Conservation (phyloP, 2,113 vertebrate genomes). For the Chitala chitala region DNA sequence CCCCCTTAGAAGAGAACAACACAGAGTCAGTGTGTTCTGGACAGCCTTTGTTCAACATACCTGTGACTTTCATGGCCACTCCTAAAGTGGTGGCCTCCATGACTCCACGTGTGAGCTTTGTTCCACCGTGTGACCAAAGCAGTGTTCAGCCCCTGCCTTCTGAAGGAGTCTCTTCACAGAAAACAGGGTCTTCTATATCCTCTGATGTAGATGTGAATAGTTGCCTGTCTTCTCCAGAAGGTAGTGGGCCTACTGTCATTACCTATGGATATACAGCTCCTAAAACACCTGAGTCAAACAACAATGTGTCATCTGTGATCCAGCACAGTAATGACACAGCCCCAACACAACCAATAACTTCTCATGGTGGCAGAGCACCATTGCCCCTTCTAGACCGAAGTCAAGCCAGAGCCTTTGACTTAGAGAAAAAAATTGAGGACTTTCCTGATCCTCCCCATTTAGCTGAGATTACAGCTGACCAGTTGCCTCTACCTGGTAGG, state of each 20-base stretch:
- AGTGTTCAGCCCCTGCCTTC: slow-evolving; percentile 37
- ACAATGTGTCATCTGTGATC: slow-evolving; percentile 67
- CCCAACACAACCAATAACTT: slow-evolving; percentile 36
- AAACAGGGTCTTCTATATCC: slow-evolving; percentile 11
- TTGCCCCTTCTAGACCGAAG: slow-evolving; percentile 48
- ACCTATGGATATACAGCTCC: slow-evolving; percentile 65
- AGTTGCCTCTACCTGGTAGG: slow-evolving; percentile 50
- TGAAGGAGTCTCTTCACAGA: slow-evolving; percentile 33
- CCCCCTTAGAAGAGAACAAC: slow-evolving; percentile 64
- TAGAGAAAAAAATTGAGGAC: slow-evolving; percentile 72
- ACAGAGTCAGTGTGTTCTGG: slow-evolving; percentile 36
- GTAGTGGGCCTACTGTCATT: slow-evolving; percentile 58
- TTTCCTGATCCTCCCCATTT: slow-evolving; percentile 53
- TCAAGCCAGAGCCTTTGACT: slow-evolving; percentile 46
- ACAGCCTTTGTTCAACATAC: slow-evolving; percentile 49
- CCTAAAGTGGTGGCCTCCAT: slow-evolving; percentile 62
- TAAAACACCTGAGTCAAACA: slow-evolving; percentile 69
- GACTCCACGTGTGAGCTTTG: slow-evolving; percentile 60
- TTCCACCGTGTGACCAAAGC: slow-evolving; percentile 48
- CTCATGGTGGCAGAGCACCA: slow-evolving; percentile 38
- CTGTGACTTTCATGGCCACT: slow-evolving; percentile 69
- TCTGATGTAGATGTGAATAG: slow-evolving; percentile 29
- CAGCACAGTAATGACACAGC: slow-evolving; percentile 61
- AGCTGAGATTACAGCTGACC: slow-evolving; percentile 66
- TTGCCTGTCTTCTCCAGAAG: slow-evolving; percentile 30